A percentile compares a stretch with the other conserved stretches of the same genome.
phyloP scores from a whole-genome alignment of 1,140 invertebrate species.

The Macrotrachela quadricornifera region DNA sequence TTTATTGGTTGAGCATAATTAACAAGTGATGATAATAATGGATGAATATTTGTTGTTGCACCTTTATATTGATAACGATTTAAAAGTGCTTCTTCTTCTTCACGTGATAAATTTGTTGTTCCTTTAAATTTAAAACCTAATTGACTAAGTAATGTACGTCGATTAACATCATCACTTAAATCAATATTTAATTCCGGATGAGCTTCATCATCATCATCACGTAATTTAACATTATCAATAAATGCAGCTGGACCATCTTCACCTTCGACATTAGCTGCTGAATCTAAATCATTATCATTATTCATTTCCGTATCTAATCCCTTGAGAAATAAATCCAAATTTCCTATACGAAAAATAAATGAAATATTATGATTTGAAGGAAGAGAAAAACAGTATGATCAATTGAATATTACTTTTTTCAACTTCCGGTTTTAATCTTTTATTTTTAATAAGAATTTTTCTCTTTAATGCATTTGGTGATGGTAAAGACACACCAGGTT shows the following conservation, averaged over 20 bases:
- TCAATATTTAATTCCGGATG: constrained; percentile 24
- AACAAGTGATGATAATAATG: constrained; percentile 88
- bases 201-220: constrained; percentile 34
- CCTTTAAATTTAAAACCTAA: constrained; percentile 11
- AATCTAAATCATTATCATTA: constrained; percentile 27
- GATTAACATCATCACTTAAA: neutral
- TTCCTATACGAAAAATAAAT: constrained; percentile 14
- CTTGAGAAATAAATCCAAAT: constrained; percentile 25
- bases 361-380: neutral
- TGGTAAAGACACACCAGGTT: constrained; percentile 59
- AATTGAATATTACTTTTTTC: constrained; percentile 49
- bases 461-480: constrained; percentile 64
- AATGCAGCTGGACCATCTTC: constrained; percentile 35
- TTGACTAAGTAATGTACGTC: too few species aligned
- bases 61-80: constrained; percentile 59
- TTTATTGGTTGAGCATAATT: constrained; percentile 99
- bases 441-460: constrained; percentile 98
- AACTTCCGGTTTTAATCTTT: constrained; percentile 80
- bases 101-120: constrained; percentile 30
- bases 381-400: neutral
- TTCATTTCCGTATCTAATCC: constrained; percentile 22
- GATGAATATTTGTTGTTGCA: constrained; percentile 94
- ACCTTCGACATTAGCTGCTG: constrained; percentile 13
- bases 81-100: constrained; percentile 39
- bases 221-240: constrained; percentile 55